Percentiles rank a stretch among this genome's conserved stretches.
Evolutionary conservation across 1,140 invertebrate species (phyloP).

Genomic region (Drosophila saltans): DNA sequence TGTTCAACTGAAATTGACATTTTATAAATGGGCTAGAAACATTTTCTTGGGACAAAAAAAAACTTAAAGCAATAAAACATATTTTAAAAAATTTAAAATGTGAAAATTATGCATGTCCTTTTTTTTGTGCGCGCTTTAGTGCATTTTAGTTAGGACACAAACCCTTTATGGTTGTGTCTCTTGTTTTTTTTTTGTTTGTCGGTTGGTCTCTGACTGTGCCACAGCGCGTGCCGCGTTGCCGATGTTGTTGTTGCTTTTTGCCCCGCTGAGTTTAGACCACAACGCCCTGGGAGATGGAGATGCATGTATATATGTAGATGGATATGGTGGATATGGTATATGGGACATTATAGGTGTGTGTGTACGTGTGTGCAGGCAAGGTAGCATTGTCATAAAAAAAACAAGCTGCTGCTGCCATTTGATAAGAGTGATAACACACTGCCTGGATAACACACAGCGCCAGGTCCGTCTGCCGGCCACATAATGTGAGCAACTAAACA

Average conservation of each 20-base stretch:
- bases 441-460: constrained; percentile 21
- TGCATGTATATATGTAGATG: constrained; percentile 38
- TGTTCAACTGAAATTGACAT: constrained; percentile 74
- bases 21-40: constrained; percentile 71
- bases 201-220: constrained; percentile 33
- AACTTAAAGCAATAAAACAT: constrained; percentile 79
- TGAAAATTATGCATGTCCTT: constrained; percentile 72
- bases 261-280: constrained; percentile 71
- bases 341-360: not conserved
- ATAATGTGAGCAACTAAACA: constrained; percentile 9
- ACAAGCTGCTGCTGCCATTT: constrained; percentile 28
- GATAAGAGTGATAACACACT: constrained; percentile 64
- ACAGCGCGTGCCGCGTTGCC: constrained; percentile 60
- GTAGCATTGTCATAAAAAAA: constrained; percentile 51
- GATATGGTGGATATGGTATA: constrained; percentile 35
- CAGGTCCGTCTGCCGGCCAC: constrained; percentile 26
- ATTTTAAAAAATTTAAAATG: constrained; percentile 60
- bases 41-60: constrained; percentile 36
- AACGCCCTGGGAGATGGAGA: constrained; percentile 66
- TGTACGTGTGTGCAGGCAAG: constrained; percentile 3
- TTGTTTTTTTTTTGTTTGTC: not conserved
- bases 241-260: constrained; percentile 25
- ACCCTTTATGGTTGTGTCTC: constrained; percentile 57
- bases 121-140: constrained; percentile 3
- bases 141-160: constrained; percentile 58